Conservation (phyloP, 2,113 vertebrate species). For the Chamaetylas fuelleborni region DNA sequence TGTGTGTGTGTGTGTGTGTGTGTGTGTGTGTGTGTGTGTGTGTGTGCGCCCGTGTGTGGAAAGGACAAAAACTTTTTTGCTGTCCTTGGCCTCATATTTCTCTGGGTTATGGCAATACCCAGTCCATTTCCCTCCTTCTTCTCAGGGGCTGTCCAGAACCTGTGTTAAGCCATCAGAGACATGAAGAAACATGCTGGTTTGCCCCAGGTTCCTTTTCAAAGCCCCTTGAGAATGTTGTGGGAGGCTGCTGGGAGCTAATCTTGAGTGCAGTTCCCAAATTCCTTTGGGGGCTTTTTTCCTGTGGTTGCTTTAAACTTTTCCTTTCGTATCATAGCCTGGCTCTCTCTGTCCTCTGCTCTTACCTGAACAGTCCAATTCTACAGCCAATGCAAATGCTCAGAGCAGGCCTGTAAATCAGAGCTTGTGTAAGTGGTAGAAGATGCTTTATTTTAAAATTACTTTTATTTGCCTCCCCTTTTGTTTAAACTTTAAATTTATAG, state of each 20-base stretch:
- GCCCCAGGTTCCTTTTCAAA: neutral
- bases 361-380: neutral
- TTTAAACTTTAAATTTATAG: neutral
- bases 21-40: neutral
- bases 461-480: neutral
- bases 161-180: neutral
- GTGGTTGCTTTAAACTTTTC: neutral
- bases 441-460: neutral
- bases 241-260: neutral
- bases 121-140: neutral
- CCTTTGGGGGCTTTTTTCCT: neutral
- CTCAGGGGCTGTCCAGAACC: neutral
- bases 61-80: neutral
- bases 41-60: rapidly evolving
- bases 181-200: neutral
- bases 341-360: neutral
- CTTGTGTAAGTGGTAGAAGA: neutral
- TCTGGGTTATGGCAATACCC: neutral
- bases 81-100: neutral
- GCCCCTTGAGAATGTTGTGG: neutral
- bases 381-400: neutral
- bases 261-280: neutral
- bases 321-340: neutral
- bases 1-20: rapidly evolving
- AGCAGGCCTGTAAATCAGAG: neutral